These are phyloP conservation scores for Chaetura pelagica DNA, from an alignment of 2,113 vertebrate species.

Conservation along the genomic window DNA sequence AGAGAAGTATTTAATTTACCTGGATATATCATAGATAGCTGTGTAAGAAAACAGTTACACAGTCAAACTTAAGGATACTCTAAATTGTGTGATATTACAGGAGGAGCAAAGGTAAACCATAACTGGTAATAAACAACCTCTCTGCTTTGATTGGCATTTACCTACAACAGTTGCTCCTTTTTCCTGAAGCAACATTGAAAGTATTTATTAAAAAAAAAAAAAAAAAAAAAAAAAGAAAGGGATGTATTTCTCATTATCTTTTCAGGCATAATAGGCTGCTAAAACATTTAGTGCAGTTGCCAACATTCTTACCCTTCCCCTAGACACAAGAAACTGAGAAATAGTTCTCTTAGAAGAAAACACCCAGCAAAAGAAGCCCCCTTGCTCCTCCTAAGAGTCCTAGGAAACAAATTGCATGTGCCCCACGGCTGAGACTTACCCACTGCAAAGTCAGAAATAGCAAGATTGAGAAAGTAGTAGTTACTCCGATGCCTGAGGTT, in stretches of 20 bases:
- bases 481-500: slow-evolving; percentile 88
- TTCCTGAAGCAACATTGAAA: not conserved
- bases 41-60: not conserved
- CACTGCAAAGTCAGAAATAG: slow-evolving; percentile 91
- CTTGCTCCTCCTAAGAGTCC: not conserved
- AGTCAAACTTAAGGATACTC: not conserved
- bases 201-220: not conserved
- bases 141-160: not conserved
- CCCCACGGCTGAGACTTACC: slow-evolving; percentile 76
- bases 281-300: not conserved
- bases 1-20: not conserved
- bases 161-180: not conserved
- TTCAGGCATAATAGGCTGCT: not conserved
- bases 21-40: not conserved
- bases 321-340: not conserved
- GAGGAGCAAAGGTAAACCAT: not conserved
- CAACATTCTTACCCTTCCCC: not conserved
- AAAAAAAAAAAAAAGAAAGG: not conserved
- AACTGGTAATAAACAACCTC: not conserved
- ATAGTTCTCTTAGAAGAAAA: not conserved
- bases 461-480: slow-evolving; percentile 90
- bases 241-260: not conserved
- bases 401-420: not conserved
- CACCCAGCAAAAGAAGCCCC: not conserved
- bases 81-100: not conserved